phyloP scores from a whole-genome alignment of 64 coral and sea anemone genomes.

The Trachythela sp. region DNA sequence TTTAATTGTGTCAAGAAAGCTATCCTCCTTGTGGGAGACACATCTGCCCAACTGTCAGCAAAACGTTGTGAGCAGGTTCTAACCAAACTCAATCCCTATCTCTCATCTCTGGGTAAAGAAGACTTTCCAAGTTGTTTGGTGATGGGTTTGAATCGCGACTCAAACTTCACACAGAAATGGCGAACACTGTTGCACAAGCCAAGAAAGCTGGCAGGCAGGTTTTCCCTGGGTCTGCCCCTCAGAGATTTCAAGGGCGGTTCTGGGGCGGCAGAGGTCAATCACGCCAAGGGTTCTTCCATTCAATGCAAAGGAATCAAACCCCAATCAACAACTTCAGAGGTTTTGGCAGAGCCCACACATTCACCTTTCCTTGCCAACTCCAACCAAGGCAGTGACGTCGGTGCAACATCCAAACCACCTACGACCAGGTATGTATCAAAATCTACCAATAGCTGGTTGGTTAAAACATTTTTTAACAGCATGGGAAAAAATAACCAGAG shows the following conservation, averaged over 20 bases:
- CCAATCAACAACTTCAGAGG: neutral
- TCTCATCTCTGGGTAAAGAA: too few species aligned
- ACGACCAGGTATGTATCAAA: conserved; percentile 43
- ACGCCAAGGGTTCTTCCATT: neutral
- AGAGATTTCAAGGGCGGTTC: neutral
- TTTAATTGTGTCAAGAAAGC: conserved; percentile 23
- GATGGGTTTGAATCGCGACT: conserved; percentile 17
- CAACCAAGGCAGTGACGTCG: neutral
- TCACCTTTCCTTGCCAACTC: neutral
- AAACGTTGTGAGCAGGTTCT: neutral
- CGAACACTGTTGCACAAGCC: conserved; percentile 9
- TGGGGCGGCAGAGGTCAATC: neutral
- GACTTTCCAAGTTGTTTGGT: conserved; percentile 26
- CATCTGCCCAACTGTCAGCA: conserved; percentile 2
- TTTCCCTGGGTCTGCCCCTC: conserved; percentile 7
- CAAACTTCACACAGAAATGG: neutral
- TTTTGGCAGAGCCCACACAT: neutral
- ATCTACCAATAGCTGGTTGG: conserved; percentile 1
- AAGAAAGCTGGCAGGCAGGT: conserved; percentile 5
- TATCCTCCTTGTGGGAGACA: conserved; percentile 24
- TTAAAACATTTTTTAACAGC: conserved; percentile 47
- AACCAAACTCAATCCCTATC: neutral
- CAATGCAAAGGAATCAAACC: neutral
- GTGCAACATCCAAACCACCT: neutral
- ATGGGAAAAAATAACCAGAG: conserved; percentile 48